Conservation (phyloP, 2,113 vertebrate genomes). For the Amphiprion ocellaris region DNA sequence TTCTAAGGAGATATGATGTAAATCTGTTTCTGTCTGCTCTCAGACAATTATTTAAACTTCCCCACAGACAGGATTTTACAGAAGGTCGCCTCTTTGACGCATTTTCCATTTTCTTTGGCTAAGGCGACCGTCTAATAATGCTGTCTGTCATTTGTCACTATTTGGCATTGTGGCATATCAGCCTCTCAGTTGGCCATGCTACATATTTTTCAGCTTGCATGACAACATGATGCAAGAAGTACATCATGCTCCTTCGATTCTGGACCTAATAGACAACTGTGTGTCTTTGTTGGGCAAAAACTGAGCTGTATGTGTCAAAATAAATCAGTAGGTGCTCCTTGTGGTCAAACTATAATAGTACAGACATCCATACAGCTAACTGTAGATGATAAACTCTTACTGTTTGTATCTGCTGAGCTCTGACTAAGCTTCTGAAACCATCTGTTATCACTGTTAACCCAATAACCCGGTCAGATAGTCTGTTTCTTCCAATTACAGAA, state of each 20-base stretch:
- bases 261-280: conserved; percentile 11
- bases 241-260: conserved; percentile 16
- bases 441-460: conserved; percentile 26
- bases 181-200: conserved; percentile 25
- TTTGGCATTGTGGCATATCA: conserved; percentile 25
- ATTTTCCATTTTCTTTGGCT: conserved; percentile 35
- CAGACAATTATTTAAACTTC: not conserved
- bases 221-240: conserved; percentile 17
- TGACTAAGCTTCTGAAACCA: conserved; percentile 12
- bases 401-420: conserved; percentile 7
- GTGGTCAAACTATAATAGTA: conserved; percentile 5
- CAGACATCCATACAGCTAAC: not conserved
- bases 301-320: not conserved
- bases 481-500: not conserved
- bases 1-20: no score
- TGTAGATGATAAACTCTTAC: conserved; percentile 10
- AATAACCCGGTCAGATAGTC: conserved; percentile 8
- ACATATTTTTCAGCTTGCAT: conserved; percentile 18
- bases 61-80: conserved; percentile 14
- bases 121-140: conserved; percentile 23
- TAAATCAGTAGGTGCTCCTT: not conserved
- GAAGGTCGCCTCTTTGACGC: conserved; percentile 21
- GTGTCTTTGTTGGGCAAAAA: not conserved
- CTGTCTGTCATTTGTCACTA: conserved; percentile 36
- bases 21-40: no score